Conservation (phyloP, 2,113 vertebrate genomes). For the Hiodon alosoides region DNA sequence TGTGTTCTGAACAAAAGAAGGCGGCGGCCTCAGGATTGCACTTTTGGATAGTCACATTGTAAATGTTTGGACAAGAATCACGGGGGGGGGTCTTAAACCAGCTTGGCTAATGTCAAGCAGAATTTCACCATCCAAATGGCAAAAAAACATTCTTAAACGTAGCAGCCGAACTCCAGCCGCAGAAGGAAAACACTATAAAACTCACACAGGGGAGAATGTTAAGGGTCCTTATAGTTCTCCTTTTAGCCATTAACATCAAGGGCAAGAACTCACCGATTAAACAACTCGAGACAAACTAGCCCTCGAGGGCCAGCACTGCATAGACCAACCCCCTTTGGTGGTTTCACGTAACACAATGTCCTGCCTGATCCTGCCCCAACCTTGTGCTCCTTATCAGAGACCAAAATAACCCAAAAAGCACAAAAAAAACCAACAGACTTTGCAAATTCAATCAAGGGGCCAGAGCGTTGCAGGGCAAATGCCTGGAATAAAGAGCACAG, state of each 20-base stretch:
- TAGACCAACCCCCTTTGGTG: background rate
- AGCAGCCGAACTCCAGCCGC: no score
- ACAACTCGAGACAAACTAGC: no score
- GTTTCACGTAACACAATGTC: no score
- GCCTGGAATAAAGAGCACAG: background rate
- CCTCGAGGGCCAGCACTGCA: background rate
- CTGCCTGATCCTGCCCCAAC: background rate
- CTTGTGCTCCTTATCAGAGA: conserved; percentile 6
- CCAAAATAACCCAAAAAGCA: background rate
- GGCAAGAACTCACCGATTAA: no score
- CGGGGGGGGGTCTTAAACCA: background rate
- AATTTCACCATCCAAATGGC: background rate
- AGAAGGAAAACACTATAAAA: background rate
- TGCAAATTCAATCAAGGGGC: background rate
- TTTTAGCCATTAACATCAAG: background rate
- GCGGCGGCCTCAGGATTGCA: background rate
- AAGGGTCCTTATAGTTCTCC: background rate
- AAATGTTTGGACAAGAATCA: background rate
- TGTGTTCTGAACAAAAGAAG: background rate
- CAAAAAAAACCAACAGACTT: background rate
- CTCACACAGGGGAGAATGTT: background rate
- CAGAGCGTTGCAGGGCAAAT: background rate
- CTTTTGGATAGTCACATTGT: background rate
- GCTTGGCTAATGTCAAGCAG: background rate
- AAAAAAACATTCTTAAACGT: background rate